A percentile compares a stretch with the other conserved stretches of the same genome.
Evolutionary conservation across 2,113 vertebrate species (phyloP).

Genomic region (Urocolius indicus): DNA sequence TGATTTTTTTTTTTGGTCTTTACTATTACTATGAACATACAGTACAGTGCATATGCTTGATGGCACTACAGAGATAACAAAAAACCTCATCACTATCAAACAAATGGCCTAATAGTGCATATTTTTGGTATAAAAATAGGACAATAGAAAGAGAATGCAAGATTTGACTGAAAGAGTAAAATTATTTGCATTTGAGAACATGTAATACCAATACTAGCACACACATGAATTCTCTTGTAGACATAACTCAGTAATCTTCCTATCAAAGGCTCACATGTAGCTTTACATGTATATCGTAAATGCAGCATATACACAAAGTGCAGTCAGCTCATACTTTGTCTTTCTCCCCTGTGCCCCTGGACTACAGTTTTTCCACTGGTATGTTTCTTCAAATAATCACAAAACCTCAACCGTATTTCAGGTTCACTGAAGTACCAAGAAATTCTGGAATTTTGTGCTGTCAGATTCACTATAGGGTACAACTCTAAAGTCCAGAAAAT

Average conservation of each 20-base stretch:
- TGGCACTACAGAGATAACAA: background rate
- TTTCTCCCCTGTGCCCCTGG: background rate
- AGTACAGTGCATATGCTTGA: no score
- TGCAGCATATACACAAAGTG: background rate
- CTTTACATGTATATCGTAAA: rapidly evolving
- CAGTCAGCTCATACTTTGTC: background rate
- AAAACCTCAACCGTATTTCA: background rate
- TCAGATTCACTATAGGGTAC: background rate
- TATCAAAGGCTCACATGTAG: background rate
- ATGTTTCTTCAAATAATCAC: background rate
- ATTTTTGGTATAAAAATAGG: background rate
- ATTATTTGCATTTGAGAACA: background rate
- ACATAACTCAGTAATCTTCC: background rate
- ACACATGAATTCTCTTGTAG: background rate
- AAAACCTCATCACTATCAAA: background rate
- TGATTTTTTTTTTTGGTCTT: no score
- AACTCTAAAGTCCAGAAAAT: background rate
- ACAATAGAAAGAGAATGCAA: background rate
- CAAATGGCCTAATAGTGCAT: background rate
- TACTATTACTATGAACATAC: no score
- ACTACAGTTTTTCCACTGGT: background rate
- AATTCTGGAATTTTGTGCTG: background rate
- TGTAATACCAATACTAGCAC: background rate
- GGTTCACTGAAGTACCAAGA: background rate
- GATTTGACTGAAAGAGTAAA: background rate